These are phyloP conservation scores for Alca torda DNA, from an alignment of 2,797 vertebrate genomes.

Conservation along the genomic window DNA sequence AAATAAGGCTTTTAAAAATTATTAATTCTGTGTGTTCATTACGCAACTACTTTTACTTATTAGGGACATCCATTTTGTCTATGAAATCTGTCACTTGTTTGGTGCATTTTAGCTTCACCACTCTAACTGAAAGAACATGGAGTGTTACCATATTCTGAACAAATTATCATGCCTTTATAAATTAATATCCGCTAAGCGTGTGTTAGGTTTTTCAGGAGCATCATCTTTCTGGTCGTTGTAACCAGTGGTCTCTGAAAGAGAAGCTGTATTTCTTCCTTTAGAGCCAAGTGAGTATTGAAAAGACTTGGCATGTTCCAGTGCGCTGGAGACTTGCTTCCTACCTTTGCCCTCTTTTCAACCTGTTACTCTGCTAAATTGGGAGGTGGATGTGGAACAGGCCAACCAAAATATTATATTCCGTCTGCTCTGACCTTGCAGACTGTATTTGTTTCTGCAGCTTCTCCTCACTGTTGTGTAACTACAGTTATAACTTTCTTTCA, in stretches of 20 bases:
- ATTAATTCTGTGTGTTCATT: not conserved
- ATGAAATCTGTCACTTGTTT: not conserved
- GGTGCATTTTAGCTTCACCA: not conserved
- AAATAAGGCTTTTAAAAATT: not conserved
- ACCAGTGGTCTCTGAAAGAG: not conserved
- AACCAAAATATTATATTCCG: not conserved
- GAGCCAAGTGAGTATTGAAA: not conserved
- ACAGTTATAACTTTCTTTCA: not conserved
- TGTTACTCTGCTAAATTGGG: not conserved
- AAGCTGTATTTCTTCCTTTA: not conserved
- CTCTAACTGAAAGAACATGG: not conserved
- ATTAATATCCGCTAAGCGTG: accelerated
- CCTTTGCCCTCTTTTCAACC: not conserved
- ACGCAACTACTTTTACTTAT: not conserved
- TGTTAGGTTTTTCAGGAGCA: not conserved
- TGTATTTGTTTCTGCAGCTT: not conserved
- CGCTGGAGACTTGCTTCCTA: not conserved
- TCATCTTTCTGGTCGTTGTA: not conserved
- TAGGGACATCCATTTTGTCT: not conserved
- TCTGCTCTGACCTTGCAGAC: not conserved
- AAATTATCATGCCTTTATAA: not conserved
- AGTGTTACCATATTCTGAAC: not conserved
- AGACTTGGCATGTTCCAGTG: not conserved
- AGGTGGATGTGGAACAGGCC: not conserved
- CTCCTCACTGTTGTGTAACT: not conserved